phyloP scores from a whole-genome alignment of 2,888 invertebrate genomes.

The Hypena proboscidalis region DNA sequence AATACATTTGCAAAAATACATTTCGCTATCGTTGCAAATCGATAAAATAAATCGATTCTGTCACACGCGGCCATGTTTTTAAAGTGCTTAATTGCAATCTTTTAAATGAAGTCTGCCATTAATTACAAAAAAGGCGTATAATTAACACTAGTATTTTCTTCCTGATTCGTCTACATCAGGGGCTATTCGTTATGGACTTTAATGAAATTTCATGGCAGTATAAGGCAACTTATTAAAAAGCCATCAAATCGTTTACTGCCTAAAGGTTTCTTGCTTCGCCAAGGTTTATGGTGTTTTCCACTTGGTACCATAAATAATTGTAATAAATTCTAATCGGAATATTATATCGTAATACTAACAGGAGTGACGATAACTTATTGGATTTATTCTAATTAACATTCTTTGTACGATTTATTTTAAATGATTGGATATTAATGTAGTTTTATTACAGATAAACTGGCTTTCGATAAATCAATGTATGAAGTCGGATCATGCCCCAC shows the following conservation, averaged over 20 bases:
- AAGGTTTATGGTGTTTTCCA: constrained; percentile 36
- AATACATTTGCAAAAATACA: too few relatives aligned
- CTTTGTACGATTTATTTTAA: constrained; percentile 15
- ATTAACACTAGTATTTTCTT: constrained; percentile 38
- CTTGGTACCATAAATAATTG: constrained; percentile 38
- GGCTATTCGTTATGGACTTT: constrained; percentile 45
- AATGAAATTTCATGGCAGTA: constrained; percentile 54
- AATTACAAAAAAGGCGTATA: constrained; percentile 21
- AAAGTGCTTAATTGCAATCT: constrained; percentile 6
- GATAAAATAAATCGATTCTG: constrained; percentile 4
- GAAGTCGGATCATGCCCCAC: too few relatives aligned
- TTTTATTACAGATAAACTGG: constrained; percentile 3
- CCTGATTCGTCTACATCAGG: constrained; percentile 31
- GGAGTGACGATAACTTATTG: constrained; percentile 27
- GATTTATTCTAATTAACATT: constrained; percentile 25
- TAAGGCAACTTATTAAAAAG: constrained; percentile 61
- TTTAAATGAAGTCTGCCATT: constrained; percentile 2
- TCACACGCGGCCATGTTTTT: constrained; percentile 1
- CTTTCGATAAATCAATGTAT: not conserved
- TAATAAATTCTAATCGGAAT: constrained; percentile 36
- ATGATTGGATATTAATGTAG: constrained; percentile 14
- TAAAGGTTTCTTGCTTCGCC: constrained; percentile 47
- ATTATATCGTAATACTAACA: constrained; percentile 32
- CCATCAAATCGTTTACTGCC: constrained; percentile 58
- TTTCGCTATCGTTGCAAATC: not conserved